Evolutionary conservation across 2,888 invertebrate species (phyloP), one percentile per base, ranked within the genome.

Genomic region (Heliconius ismenius): DNA sequence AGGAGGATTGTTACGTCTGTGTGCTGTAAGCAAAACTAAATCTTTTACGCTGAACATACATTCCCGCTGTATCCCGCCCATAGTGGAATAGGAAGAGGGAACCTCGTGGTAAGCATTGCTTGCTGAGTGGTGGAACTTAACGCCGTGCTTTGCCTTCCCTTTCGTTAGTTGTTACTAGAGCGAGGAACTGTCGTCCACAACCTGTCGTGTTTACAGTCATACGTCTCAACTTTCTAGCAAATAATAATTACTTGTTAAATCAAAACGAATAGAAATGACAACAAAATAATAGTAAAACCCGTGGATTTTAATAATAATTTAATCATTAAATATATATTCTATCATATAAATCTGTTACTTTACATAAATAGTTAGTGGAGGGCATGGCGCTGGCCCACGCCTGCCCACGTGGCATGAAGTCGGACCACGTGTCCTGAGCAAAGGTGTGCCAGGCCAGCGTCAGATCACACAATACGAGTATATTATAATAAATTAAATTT

Each of bases 321-420:
- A 89, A 86, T 91, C 88, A 82, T 91, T 90, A 89, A 91, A 91
- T 91, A 91, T 91, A 91, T 91, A 91, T 89, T 90, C 88, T 90
- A 88, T 91, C 85, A 88, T 90, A 91, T 84, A 91, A 91, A 88
- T 91, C 88, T 91, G 90, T 91, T 90, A 90, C 88, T 85, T 88
- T 89, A 90, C 87, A 89, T 86, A 85, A 85, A 85, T 84, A 86
- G 82, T 83, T 81, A 83, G 81, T 81, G 80, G 21, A 39, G 73
- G 26, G 62, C 6, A 39, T 39, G 54, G 39, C 39, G 39, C 72
- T 32, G 73, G 73, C 73, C 58, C 32, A 58, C 32, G 39, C 18
- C 28, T 9, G 18, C 7, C 63, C 63, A 28, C 63, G 63, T 63
- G 63, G 28, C 63, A 18, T 28, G 13, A 15, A 28, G 18, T 39